phyloP scores from a whole-genome alignment of 2,113 vertebrate genomes.

The Aix galericulata region DNA sequence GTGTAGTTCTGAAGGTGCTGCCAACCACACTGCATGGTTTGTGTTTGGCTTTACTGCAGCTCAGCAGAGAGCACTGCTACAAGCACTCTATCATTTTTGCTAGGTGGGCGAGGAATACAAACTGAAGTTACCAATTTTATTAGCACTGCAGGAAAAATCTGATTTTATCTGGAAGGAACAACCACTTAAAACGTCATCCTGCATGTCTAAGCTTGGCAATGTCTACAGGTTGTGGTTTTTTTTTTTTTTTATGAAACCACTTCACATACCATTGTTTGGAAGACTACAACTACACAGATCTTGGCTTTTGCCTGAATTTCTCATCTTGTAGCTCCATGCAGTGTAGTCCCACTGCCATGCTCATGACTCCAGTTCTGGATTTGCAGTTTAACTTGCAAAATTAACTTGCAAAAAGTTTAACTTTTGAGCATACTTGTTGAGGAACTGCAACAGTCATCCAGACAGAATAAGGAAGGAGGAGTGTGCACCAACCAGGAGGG shows the following conservation, averaged over 20 bases:
- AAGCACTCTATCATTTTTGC: neutral
- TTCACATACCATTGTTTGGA: neutral
- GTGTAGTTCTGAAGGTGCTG: neutral
- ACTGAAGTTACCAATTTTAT: neutral
- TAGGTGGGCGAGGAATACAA: neutral
- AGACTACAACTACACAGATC: neutral
- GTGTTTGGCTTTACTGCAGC: neutral
- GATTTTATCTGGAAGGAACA: neutral
- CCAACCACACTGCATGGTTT: rapidly evolving
- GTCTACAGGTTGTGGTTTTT: neutral
- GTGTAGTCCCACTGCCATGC: neutral
- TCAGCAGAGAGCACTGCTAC: rapidly evolving
- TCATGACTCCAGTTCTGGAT: neutral
- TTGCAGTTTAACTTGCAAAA: neutral
- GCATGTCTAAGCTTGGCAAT: neutral
- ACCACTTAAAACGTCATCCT: neutral
- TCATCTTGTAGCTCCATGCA: neutral
- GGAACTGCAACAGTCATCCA: neutral
- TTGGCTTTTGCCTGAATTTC: neutral
- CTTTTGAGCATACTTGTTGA: neutral
- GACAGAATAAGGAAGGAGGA: neutral
- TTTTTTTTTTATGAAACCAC: neutral
- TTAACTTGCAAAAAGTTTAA: too few relatives aligned
- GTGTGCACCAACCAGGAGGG: neutral
- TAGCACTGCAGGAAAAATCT: neutral